Conservation (phyloP, 2,113 vertebrate species). For the Melozone crissalis region DNA sequence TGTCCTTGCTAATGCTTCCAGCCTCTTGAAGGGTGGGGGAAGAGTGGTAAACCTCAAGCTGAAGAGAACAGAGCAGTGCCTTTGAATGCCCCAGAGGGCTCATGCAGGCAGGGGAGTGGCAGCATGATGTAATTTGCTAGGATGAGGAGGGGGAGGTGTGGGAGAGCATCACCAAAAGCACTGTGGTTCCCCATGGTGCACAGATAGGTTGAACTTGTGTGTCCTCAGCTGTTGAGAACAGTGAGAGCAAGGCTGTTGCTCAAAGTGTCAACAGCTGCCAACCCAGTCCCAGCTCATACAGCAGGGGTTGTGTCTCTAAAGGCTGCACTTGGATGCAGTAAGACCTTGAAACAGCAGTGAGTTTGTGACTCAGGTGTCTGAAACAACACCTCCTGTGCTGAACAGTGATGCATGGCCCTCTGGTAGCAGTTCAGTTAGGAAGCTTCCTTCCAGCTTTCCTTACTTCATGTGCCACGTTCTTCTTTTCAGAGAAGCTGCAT, state of each 20-base stretch:
- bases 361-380: not conserved
- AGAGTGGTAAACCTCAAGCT: not conserved
- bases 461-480: not conserved
- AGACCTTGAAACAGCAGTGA: not conserved
- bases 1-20: not conserved
- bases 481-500: conserved; percentile 88
- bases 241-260: not conserved
- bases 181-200: not conserved
- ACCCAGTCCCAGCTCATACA: not conserved
- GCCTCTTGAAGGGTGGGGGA: not conserved
- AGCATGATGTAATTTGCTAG: not conserved
- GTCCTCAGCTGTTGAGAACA: not conserved
- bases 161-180: not conserved
- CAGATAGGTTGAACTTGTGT: not conserved
- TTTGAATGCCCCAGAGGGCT: not conserved
- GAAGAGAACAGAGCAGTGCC: not conserved
- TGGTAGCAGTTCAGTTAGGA: not conserved
- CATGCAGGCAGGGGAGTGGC: not conserved
- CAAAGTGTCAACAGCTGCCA: not conserved
- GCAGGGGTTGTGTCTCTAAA: not conserved
- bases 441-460: not conserved
- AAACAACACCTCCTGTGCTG: not conserved
- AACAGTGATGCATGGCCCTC: not conserved
- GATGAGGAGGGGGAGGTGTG: not conserved
- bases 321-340: not conserved